Evolutionary conservation across 2,113 vertebrate genomes (phyloP).

Genomic region (Calyptomena viridis): DNA sequence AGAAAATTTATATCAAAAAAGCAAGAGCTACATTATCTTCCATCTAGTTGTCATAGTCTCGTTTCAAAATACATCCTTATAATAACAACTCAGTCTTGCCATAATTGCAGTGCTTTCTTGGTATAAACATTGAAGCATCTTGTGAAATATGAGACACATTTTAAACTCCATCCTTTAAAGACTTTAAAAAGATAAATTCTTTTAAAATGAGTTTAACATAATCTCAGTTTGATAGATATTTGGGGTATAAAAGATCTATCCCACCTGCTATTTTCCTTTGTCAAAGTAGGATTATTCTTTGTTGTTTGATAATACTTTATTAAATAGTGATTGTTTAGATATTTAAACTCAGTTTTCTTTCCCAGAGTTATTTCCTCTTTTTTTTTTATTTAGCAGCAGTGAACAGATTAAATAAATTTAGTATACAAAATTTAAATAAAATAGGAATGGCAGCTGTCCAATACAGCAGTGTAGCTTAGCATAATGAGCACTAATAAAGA

Average conservation of each 20-base stretch:
- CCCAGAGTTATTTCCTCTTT: neutral
- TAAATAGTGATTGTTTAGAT: neutral
- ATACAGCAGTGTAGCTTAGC: neutral
- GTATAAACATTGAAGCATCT: neutral
- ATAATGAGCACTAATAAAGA: slow-evolving; percentile 12
- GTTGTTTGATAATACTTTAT: neutral
- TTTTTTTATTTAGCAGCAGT: neutral
- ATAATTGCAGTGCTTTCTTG: neutral
- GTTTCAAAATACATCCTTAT: neutral
- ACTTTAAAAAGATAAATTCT: neutral
- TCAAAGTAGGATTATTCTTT: neutral
- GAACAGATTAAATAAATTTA: neutral
- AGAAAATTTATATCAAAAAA: neutral
- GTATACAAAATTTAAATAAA: neutral
- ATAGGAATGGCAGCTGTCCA: slow-evolving; percentile 33
- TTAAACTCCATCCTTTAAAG: neutral
- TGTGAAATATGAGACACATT: neutral
- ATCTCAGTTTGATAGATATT: slow-evolving; percentile 10
- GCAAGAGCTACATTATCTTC: neutral
- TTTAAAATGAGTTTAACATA: neutral
- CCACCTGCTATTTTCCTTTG: neutral
- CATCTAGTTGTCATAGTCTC: neutral
- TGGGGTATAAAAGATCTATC: neutral
- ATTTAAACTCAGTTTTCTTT: neutral
- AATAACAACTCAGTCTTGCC: neutral